A percentile compares a stretch with the other conserved stretches of the same genome.
Conservation (phyloP, 2,888 invertebrate species). For the Dryococelus australis region DNA sequence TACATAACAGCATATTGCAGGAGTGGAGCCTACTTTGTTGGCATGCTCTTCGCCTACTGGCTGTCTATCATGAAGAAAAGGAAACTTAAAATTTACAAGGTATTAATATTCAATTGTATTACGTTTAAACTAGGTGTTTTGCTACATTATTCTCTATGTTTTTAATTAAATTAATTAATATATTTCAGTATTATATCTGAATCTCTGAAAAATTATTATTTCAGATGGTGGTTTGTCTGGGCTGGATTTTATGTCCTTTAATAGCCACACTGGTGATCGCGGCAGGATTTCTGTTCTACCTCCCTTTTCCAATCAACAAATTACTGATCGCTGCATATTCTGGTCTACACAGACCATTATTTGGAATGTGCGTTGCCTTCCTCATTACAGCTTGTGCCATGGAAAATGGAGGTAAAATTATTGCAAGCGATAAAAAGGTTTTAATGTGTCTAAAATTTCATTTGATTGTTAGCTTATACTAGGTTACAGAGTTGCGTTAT, state of each 20-base stretch:
- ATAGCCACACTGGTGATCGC: neutral
- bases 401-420: conserved; percentile 33
- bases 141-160: too few relatives aligned
- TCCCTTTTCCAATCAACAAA: conserved; percentile 29
- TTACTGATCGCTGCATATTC: conserved; percentile 30
- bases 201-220: neutral
- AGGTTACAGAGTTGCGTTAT: too few relatives aligned
- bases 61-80: conserved; percentile 33
- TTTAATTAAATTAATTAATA: neutral
- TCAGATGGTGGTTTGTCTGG: conserved; percentile 27
- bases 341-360: conserved; percentile 35
- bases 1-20: conserved; percentile 42
- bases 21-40: conserved; percentile 41
- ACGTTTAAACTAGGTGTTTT: too few relatives aligned
- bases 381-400: conserved; percentile 29
- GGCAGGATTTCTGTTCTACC: conserved; percentile 35
- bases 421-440: too few relatives aligned
- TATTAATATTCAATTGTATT: neutral
- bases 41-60: conserved; percentile 39
- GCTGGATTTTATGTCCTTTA: conserved; percentile 26
- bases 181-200: too few relatives aligned
- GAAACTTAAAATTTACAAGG: conserved; percentile 35
- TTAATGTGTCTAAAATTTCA: too few relatives aligned
- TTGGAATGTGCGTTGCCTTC: conserved; percentile 31
- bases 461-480: too few relatives aligned